phyloP scores from a whole-genome alignment of 1,140 invertebrate species.

The Sipha flava region DNA sequence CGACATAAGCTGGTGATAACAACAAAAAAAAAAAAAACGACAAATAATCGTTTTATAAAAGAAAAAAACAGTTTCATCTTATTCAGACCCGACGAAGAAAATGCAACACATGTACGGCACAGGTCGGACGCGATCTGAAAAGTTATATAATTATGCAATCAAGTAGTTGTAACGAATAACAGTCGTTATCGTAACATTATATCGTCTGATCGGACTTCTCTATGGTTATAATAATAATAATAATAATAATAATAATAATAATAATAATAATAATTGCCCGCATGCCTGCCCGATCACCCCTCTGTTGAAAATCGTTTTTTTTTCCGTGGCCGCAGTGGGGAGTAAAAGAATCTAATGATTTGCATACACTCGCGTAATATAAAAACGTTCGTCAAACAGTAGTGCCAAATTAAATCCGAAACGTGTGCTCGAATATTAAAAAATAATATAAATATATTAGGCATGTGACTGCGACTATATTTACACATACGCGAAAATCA shows the following conservation, averaged over 20 bases:
- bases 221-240: not conserved
- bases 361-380: not conserved
- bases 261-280: not conserved
- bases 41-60: not conserved
- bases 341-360: slow-evolving; percentile 11
- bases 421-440: not conserved
- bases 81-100: not conserved
- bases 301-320: slow-evolving; percentile 10
- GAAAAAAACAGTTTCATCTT: not conserved
- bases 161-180: not conserved
- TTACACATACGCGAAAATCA: not conserved
- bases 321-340: not conserved
- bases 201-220: not conserved
- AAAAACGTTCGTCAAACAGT: not conserved
- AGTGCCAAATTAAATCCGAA: slow-evolving; percentile 6
- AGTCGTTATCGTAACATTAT: too few relatives aligned
- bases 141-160: too few relatives aligned
- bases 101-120: too few relatives aligned
- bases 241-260: not conserved
- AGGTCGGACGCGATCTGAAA: too few relatives aligned
- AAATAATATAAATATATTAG: not conserved
- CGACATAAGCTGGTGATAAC: not conserved
- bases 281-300: not conserved
- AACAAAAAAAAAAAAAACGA: not conserved
- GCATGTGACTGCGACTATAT: too few relatives aligned